Evolutionary conservation across 2,888 invertebrate genomes (phyloP).

Genomic region (Coenonympha glycerion): DNA sequence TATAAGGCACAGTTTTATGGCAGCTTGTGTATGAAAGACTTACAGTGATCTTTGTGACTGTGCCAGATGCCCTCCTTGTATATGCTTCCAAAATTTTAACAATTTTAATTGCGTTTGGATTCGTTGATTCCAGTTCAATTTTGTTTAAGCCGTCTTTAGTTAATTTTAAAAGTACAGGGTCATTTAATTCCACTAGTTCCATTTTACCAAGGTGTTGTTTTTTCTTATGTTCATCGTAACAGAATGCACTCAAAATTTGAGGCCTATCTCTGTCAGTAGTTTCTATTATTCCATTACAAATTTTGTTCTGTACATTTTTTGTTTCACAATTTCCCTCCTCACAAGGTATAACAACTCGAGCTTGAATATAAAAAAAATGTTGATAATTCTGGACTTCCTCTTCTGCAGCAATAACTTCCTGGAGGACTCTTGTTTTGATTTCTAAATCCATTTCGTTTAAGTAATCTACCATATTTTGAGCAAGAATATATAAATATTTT

Average conservation of each 20-base stretch:
- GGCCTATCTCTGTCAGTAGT: conserved; percentile 52
- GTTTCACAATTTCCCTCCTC: conserved; percentile 44
- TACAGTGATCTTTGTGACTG: conserved; percentile 47
- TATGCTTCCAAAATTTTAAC: conserved; percentile 46
- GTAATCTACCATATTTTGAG: conserved; percentile 49
- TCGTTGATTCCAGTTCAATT: conserved; percentile 47
- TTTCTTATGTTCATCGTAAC: conserved; percentile 51
- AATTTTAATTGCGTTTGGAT: conserved; percentile 42
- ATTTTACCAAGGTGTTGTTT: conserved; percentile 31
- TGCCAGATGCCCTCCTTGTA: conserved; percentile 43
- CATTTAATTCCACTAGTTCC: conserved; percentile 39
- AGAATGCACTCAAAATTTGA: conserved; percentile 67
- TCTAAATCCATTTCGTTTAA: conserved; percentile 52
- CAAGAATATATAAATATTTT: conserved; percentile 45
- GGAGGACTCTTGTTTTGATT: conserved; percentile 44
- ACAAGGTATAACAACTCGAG: conserved; percentile 47
- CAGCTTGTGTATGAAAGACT: conserved; percentile 49
- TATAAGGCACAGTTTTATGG: conserved; percentile 38
- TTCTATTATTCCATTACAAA: conserved; percentile 74
- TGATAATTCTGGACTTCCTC: conserved; percentile 49
- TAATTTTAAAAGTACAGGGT: conserved; percentile 43
- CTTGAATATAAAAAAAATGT: conserved; percentile 52
- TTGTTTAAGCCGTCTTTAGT: conserved; percentile 42
- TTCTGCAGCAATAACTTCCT: conserved; percentile 50
- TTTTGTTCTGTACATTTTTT: conserved; percentile 51